phyloP scores from a whole-genome alignment of 2,113 vertebrate genomes.

The Austrofundulus limnaeus region DNA sequence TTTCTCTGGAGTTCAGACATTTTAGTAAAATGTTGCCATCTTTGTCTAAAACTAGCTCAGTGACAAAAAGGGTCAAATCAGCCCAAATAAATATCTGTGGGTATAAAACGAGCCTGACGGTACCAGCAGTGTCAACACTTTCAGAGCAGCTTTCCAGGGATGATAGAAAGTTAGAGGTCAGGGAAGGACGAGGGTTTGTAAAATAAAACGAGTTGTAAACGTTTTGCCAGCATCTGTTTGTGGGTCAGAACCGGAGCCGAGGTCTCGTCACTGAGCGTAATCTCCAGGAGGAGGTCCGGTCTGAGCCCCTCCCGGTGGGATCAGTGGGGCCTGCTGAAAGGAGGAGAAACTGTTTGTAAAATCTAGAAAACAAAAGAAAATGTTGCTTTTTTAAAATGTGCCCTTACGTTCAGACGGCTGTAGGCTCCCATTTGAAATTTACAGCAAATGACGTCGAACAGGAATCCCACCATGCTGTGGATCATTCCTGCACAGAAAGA shows the following conservation, averaged over 20 bases:
- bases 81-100: background rate
- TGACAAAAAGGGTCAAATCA: too few relatives aligned
- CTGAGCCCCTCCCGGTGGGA: constrained; percentile 34
- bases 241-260: constrained; percentile 5
- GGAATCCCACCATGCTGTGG: constrained; percentile 88
- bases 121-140: background rate
- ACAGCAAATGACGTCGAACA: constrained; percentile 91
- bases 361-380: background rate
- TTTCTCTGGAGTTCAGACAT: background rate
- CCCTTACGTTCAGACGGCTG: constrained; percentile 81
- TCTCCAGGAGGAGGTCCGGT: constrained; percentile 40
- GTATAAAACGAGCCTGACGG: background rate
- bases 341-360: background rate
- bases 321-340: constrained; percentile 42
- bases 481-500: constrained; percentile 86
- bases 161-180: background rate
- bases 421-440: constrained; percentile 88
- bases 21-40: background rate
- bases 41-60: too few relatives aligned
- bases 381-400: background rate
- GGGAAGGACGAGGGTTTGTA: too few relatives aligned
- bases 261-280: constrained; percentile 1
- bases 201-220: constrained; percentile 51
- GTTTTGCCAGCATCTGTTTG: constrained; percentile 16
- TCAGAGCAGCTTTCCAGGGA: constrained; percentile 21